Evolutionary conservation across 2,888 invertebrate genomes (phyloP), one percentile per base, ranked within the genome.

Genomic region (Strigamia transsilvanica): DNA sequence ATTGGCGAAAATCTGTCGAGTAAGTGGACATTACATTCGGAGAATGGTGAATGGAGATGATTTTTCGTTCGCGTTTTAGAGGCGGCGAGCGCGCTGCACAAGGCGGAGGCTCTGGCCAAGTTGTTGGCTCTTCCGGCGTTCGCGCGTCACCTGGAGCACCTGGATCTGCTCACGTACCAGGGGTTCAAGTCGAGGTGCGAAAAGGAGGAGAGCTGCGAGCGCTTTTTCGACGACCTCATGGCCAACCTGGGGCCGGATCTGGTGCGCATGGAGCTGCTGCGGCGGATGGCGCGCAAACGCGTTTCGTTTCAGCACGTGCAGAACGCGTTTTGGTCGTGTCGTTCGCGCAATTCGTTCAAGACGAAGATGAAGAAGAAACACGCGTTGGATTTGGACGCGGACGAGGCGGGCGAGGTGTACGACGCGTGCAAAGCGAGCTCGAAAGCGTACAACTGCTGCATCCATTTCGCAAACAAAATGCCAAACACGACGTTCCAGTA

Each of bases 101-200:
- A 23, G 18, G 80, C 80, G 12, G 23, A n/a, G 4, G 80, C 51
- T 0, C n/a, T 80, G 42, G 80, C 80, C n/a, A 42, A 46, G 10
- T 0, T 80, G 13, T 27, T 80, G 23, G 21, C 80, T 3, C 2
- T 15, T 5, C 15, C 46, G 3, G 5, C 51, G 6, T 51, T 80
- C 32, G 13, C 12, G 12, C 18, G 9, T 12, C 32, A 80, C 27
- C 27, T 80, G 15, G 15, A 51, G 18, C 32, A 46, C 80, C n/a
- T 80, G 56, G 80, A 80, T 27, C 9, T 80, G 12, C 15, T 80
- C 12, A 80, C 80, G 51, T 80, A 46, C 32, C 51, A 41, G 5
- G 80, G 42, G 10, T 80, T 80, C 12, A 80, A 80, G 18, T n/a
- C 12, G 21, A 0, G 80, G 0, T 80, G 23, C 23, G 51, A 42